Evolutionary conservation across 2,113 vertebrate species (phyloP), one percentile per base, ranked within the genome.

Genomic region (Pollachius pollachius): DNA sequence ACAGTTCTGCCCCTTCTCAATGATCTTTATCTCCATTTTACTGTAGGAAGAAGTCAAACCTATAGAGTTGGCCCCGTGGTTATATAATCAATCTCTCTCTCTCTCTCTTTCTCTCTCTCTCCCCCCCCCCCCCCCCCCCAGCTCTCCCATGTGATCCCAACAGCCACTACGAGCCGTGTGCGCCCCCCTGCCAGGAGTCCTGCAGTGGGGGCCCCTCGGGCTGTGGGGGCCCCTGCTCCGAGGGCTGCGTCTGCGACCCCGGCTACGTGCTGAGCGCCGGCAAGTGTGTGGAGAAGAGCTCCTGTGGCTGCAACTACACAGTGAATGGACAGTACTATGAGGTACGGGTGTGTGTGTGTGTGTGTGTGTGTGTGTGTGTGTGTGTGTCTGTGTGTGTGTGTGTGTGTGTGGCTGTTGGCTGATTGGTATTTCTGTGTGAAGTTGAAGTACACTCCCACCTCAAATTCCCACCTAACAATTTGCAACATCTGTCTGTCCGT

Each of bases 211-310:
- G 65, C 21, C 64, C 76, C 54, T 54, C 88, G 5, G 80, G 83
- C 25, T 94, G 93, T 19, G 37, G 54, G n/a, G 88, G 87, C 0
- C 77, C 88, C 15, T 91, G 90, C 78, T 81, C 83, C 23, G 91
- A 92, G 79, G 86, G 65, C 3, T 94, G 93, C 72, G 84, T 89
- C 73, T 94, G 93, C 68, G 71, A 93, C 71, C 66, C 87, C 6
- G 90, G 91, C 63, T 93, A 87, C 12, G 73, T 93, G 21, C 86
- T 92, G 66, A 93, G 91, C 69, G 87, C 89, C n/a, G 86, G 76
- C 17, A 83, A 86, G 63, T 93, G 93, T 30, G 86, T 93, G 15
- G 74, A 73, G 58, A 68, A 78, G 18, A 80, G 21, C 15, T 84
- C 77, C 0, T 93, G 92, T 73, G 93, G 91, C n/a, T 93, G 91